Evolutionary conservation across 2,888 invertebrate species (phyloP).

Genomic region (Eilema sororculum): DNA sequence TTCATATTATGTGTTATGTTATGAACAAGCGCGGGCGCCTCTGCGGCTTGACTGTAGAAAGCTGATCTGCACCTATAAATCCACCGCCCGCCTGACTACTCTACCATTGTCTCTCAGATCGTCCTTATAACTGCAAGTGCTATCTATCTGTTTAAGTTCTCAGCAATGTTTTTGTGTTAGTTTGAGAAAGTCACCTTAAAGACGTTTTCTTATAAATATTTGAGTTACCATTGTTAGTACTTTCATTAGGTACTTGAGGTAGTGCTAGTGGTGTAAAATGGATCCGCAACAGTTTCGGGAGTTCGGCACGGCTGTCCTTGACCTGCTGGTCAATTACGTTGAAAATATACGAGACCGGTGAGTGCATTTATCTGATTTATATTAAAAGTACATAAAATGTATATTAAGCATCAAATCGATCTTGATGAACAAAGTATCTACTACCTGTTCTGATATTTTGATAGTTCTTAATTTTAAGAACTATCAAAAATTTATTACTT

Average conservation of each 20-base stretch:
- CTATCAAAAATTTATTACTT: no score
- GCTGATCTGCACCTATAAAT: slow-evolving; percentile 77
- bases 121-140: slow-evolving; percentile 66
- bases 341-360: slow-evolving; percentile 94
- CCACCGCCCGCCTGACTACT: slow-evolving; percentile 63
- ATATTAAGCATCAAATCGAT: no score
- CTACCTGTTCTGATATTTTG: no score
- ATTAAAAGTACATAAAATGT: no score
- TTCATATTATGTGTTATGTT: no score
- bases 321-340: slow-evolving; percentile 96
- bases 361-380: slow-evolving; percentile 45
- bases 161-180: slow-evolving; percentile 21
- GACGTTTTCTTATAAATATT: slow-evolving; percentile 9
- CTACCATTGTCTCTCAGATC: slow-evolving; percentile 78
- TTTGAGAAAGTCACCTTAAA: slow-evolving; percentile 21
- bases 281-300: slow-evolving; percentile 92
- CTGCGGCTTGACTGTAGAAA: slow-evolving; percentile 70
- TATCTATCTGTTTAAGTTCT: slow-evolving; percentile 18
- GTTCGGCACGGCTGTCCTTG: slow-evolving; percentile 95
- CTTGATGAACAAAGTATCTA: no score
- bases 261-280: slow-evolving; percentile 83
- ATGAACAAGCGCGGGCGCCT: slow-evolving; percentile 40
- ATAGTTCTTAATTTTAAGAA: no score
- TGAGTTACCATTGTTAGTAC: slow-evolving; percentile 9
- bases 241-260: slow-evolving; percentile 36